phyloP scores from a whole-genome alignment of 92 coral and sea anemone species.

The Phenganax marumi region DNA sequence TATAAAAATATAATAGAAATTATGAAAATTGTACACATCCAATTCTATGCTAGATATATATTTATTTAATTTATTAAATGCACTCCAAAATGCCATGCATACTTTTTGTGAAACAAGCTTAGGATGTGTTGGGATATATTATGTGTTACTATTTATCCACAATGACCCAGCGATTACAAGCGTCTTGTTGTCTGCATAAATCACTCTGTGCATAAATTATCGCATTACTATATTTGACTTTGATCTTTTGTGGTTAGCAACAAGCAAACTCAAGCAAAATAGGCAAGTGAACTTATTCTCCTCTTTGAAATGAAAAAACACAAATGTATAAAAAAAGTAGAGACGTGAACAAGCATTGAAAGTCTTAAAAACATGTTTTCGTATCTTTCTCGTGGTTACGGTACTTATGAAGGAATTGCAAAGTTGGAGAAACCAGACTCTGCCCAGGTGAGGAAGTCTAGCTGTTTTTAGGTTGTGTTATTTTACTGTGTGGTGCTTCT shows the following conservation, averaged over 20 bases:
- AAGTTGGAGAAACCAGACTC: slow-evolving; percentile 74
- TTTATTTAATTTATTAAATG: slow-evolving; percentile 35
- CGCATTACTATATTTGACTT: neutral
- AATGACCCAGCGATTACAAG: too few relatives aligned
- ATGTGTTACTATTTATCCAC: too few relatives aligned
- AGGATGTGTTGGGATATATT: too few relatives aligned
- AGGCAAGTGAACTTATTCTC: neutral
- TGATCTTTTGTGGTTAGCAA: slow-evolving; percentile 38
- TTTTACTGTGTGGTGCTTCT: neutral
- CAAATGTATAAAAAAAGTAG: slow-evolving; percentile 7
- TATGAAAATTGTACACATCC: slow-evolving; percentile 10
- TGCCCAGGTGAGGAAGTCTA: slow-evolving; percentile 37
- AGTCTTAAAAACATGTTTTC: slow-evolving; percentile 64
- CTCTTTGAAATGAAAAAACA: slow-evolving; percentile 17
- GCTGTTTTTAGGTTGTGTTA: neutral
- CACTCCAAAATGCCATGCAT: too few relatives aligned
- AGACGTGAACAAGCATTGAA: neutral
- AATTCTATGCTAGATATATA: neutral
- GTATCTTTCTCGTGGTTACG: slow-evolving; percentile 87
- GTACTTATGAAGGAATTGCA: slow-evolving; percentile 94
- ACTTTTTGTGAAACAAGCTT: too few relatives aligned
- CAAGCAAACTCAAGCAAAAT: neutral
- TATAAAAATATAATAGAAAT: neutral
- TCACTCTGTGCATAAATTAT: slow-evolving; percentile 26
- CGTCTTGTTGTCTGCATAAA: neutral